Evolutionary conservation across 2,113 vertebrate species (phyloP).

Genomic region (Nicator chloris): DNA sequence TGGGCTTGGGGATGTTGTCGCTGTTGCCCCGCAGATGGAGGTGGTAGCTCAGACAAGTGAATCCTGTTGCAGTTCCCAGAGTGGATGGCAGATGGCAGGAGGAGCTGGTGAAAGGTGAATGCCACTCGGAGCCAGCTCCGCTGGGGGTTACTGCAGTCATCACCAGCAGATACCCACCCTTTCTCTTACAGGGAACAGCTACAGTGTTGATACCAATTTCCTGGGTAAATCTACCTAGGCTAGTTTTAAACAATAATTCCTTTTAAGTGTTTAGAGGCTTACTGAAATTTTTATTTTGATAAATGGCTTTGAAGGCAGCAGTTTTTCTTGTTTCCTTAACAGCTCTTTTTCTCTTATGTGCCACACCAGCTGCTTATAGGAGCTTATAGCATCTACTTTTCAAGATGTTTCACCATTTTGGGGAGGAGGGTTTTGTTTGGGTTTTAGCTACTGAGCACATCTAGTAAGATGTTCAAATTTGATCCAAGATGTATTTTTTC

Average conservation of each 20-base stretch:
- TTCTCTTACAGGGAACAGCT: neutral
- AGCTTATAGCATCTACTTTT: neutral
- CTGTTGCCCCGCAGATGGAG: neutral
- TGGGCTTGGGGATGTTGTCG: neutral
- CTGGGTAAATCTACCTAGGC: neutral
- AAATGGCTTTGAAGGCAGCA: neutral
- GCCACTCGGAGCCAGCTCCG: neutral
- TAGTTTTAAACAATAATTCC: neutral
- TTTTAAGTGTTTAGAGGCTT: neutral
- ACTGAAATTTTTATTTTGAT: neutral
- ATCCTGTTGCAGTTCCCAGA: neutral
- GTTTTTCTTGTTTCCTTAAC: neutral
- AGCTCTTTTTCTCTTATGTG: neutral
- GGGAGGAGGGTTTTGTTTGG: neutral
- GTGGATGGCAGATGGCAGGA: constrained; percentile 46
- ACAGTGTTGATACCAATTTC: neutral
- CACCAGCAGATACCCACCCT: neutral
- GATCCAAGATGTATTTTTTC: neutral
- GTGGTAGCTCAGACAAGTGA: neutral
- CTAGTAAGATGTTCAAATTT: neutral
- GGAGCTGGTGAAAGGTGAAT: neutral
- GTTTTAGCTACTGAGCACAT: neutral
- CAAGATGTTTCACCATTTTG: neutral
- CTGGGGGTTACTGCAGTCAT: neutral
- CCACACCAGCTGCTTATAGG: neutral